Percentiles rank a stretch among this genome's conserved stretches.
phyloP scores from a whole-genome alignment of 2,888 invertebrate genomes.

The Papilio protenor region DNA sequence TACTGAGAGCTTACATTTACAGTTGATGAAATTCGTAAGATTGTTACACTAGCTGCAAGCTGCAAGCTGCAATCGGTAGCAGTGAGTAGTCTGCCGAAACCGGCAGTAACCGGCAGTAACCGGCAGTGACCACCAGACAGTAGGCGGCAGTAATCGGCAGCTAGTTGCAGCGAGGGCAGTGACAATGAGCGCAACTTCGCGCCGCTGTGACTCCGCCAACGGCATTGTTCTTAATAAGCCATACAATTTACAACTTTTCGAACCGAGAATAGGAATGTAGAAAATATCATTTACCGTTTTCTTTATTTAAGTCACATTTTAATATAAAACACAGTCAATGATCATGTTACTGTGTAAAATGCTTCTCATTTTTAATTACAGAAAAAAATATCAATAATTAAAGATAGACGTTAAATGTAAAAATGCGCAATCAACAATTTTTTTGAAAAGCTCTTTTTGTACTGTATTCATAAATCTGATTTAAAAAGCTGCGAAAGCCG shows the following conservation, averaged over 20 bases:
- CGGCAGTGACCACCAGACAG: neutral
- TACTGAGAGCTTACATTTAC: neutral
- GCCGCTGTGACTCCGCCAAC: neutral
- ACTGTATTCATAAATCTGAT: neutral
- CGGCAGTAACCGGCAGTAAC: neutral
- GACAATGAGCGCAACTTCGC: constrained; percentile 8
- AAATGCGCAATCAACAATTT: neutral
- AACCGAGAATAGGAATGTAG: neutral
- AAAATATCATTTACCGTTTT: neutral
- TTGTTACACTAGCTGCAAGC: constrained; percentile 1
- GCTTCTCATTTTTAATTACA: no score
- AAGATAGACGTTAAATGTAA: no score
- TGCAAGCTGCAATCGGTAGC: neutral
- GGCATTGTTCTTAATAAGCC: constrained; percentile 35
- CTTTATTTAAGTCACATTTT: neutral
- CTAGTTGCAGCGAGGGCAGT: neutral
- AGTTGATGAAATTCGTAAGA: constrained; percentile 2
- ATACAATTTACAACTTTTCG: constrained; percentile 23
- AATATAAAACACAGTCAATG: no score
- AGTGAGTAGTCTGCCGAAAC: neutral
- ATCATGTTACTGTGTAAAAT: no score
- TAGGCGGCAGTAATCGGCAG: neutral
- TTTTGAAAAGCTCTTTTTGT: neutral
- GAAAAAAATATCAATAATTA: no score
- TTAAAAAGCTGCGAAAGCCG: neutral